Evolutionary conservation across 2,888 invertebrate genomes (phyloP).

Genomic region (Anagyrus pseudococci): DNA sequence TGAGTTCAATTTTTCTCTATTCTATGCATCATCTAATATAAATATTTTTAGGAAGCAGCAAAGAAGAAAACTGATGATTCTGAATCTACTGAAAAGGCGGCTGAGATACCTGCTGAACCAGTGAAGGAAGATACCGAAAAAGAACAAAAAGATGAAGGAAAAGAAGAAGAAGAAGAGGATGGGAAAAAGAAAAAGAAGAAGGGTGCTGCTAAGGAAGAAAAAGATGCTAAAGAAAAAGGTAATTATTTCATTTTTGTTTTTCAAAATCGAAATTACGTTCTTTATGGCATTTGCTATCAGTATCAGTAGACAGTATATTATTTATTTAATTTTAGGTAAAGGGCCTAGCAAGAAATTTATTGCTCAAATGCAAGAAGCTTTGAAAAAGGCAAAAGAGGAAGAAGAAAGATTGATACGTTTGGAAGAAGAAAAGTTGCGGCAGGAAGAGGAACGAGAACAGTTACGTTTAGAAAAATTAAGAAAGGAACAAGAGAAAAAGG

Average conservation of each 20-base stretch:
- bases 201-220: constrained; percentile 61
- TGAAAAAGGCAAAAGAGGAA: constrained; percentile 86
- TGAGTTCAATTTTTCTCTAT: constrained; percentile 7
- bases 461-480: constrained; percentile 77
- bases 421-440: constrained; percentile 81
- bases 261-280: constrained; percentile 1
- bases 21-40: constrained; percentile 1
- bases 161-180: constrained; percentile 60
- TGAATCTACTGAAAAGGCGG: constrained; percentile 43
- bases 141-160: constrained; percentile 41
- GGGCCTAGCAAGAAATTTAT: constrained; percentile 87
- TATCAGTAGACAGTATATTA: background rate
- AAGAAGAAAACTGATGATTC: constrained; percentile 54
- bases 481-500: constrained; percentile 86
- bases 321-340: constrained; percentile 52
- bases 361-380: constrained; percentile 89
- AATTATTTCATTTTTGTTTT: constrained; percentile 8
- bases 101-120: constrained; percentile 37
- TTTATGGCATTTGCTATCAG: too few relatives aligned
- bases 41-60: constrained; percentile 46
- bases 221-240: constrained; percentile 63
- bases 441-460: constrained; percentile 77
- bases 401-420: constrained; percentile 78
- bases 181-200: constrained; percentile 64
- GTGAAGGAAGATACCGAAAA: constrained; percentile 36